These are phyloP conservation scores for Ceratoteleas bidentatus DNA, from an alignment of 1,140 invertebrate species.

Conservation along the genomic window DNA sequence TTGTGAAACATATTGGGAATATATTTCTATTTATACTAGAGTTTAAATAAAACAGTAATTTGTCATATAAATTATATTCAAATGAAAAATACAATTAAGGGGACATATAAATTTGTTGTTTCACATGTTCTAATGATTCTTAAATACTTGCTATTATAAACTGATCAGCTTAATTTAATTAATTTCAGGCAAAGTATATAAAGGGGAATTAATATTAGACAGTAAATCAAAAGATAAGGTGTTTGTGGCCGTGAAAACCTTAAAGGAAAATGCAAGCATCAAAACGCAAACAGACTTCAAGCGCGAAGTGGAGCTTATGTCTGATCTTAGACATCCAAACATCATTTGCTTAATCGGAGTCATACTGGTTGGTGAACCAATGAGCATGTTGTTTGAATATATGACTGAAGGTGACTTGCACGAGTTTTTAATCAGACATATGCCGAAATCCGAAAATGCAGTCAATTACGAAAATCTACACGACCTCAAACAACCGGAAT, in stretches of 20 bases:
- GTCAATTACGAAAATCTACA: conserved; percentile 85
- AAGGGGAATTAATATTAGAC: conserved; percentile 91
- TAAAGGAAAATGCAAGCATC: conserved; percentile 95
- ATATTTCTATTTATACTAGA: too few species aligned
- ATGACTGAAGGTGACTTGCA: conserved; percentile 97
- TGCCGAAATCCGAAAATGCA: conserved; percentile 86
- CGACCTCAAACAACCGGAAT: conserved; percentile 89
- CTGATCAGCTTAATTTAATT: too few species aligned
- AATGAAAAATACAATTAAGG: too few species aligned
- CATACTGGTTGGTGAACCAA: conserved; percentile 93
- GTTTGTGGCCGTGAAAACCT: conserved; percentile 95
- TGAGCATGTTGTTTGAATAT: conserved; percentile 98
- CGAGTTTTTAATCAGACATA: conserved; percentile 95
- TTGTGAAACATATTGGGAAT: too few species aligned
- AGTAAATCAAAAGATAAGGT: conserved; percentile 83
- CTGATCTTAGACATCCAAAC: conserved; percentile 96
- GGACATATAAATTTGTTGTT: too few species aligned
- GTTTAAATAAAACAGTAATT: too few species aligned
- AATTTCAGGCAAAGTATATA: conserved; percentile 90
- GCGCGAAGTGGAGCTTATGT: conserved; percentile 95
- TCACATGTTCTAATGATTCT: too few species aligned
- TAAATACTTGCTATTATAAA: too few species aligned
- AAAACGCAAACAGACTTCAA: conserved; percentile 96
- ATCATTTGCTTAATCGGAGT: conserved; percentile 97
- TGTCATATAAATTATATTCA: too few species aligned